phyloP scores from a whole-genome alignment of 1,140 invertebrate species.

The Heliconius eleuchia region DNA sequence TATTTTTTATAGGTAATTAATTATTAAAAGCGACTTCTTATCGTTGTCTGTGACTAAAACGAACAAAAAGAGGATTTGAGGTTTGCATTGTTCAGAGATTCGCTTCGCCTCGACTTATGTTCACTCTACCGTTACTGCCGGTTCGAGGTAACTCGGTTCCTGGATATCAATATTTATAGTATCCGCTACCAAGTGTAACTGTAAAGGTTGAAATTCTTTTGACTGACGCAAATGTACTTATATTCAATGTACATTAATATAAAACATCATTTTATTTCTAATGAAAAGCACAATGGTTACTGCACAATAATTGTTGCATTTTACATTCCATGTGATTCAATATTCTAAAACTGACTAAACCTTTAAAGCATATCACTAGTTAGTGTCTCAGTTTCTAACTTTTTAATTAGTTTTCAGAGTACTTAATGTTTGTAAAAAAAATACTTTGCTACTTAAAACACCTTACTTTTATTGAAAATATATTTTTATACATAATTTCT shows the following conservation, averaged over 20 bases:
- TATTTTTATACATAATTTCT: conserved; percentile 15
- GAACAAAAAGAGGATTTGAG: conserved; percentile 20
- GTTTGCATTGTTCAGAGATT: background rate
- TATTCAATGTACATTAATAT: conserved; percentile 2
- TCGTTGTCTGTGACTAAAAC: conserved; percentile 19
- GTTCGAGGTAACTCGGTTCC: background rate
- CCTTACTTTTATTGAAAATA: background rate
- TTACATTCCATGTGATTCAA: conserved; percentile 44
- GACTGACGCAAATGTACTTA: conserved; percentile 26
- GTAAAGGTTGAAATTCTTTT: background rate
- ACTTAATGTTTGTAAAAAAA: conserved; percentile 14
- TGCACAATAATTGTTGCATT: conserved; percentile 46
- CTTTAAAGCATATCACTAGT: conserved; percentile 15
- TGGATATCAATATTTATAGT: background rate
- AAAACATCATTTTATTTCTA: conserved; percentile 27
- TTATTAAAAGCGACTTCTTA: conserved; percentile 23
- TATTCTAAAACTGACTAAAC: conserved; percentile 12
- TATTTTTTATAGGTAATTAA: conserved; percentile 39
- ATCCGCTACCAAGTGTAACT: background rate
- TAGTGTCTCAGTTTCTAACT: conserved; percentile 12
- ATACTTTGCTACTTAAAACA: background rate
- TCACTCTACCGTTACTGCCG: conserved; percentile 1
- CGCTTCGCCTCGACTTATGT: conserved; percentile 6
- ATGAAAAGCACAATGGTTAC: conserved; percentile 42
- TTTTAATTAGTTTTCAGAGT: conserved; percentile 13